Percentiles rank a stretch among this genome's conserved stretches.
Evolutionary conservation across 2,113 vertebrate genomes (phyloP).

Genomic region (Cyprinodon variegatus): DNA sequence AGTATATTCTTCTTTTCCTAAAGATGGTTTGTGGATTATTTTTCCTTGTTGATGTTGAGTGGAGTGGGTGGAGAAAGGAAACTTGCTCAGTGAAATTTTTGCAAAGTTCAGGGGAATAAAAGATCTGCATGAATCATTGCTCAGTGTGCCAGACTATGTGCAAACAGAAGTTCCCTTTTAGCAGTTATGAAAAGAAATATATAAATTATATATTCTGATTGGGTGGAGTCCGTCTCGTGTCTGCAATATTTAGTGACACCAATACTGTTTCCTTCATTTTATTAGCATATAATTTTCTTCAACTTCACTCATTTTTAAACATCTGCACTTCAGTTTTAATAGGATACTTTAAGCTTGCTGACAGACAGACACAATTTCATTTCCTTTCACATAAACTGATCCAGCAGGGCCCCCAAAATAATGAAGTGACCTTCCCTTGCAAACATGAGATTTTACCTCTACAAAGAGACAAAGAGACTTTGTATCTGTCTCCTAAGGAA

Average conservation of each 20-base stretch:
- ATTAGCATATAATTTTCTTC: constrained; percentile 26
- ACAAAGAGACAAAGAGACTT: constrained; percentile 49
- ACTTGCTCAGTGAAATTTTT: constrained; percentile 11
- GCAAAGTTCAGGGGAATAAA: constrained; percentile 22
- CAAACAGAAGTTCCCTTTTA: constrained; percentile 15
- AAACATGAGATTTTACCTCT: constrained; percentile 44
- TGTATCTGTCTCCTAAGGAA: constrained; percentile 30
- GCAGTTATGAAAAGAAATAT: neutral
- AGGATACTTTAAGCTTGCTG: constrained; percentile 15
- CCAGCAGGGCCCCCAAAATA: constrained; percentile 30
- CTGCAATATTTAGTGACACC: constrained; percentile 43
- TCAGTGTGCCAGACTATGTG: neutral
- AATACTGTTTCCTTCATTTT: constrained; percentile 26
- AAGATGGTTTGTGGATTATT: neutral
- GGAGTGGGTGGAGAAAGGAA: constrained; percentile 17
- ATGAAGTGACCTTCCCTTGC: constrained; percentile 43
- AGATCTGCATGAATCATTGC: constrained; percentile 25
- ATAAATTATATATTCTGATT: neutral
- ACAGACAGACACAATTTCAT: constrained; percentile 47
- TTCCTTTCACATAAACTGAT: constrained; percentile 29
- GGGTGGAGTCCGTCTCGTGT: constrained; percentile 46
- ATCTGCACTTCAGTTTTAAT: constrained; percentile 2
- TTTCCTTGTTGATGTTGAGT: neutral
- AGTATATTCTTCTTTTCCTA: constrained; percentile 39
- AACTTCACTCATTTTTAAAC: constrained; percentile 4